Evolutionary conservation across 2,797 vertebrate species (phyloP).

Genomic region (Siniperca obscura): DNA sequence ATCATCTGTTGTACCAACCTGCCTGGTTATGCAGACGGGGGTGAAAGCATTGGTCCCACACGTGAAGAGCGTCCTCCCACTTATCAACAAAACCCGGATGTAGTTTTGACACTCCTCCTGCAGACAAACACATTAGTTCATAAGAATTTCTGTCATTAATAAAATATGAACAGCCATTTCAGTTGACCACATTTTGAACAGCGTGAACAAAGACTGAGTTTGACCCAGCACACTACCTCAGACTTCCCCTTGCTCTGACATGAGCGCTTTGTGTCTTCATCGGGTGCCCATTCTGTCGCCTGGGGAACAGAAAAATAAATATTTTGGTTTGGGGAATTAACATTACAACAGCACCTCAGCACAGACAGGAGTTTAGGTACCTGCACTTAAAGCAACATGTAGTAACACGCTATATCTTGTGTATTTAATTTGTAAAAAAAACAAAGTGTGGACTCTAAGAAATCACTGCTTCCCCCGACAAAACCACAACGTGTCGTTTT

Average conservation of each 20-base stretch:
- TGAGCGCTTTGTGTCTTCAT: slow-evolving; percentile 91
- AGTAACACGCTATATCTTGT: background rate
- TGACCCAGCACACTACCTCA: slow-evolving; percentile 81
- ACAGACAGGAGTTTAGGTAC: background rate
- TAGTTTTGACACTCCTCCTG: slow-evolving; percentile 99
- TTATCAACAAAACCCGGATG: slow-evolving; percentile 92
- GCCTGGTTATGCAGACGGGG: slow-evolving; percentile 92
- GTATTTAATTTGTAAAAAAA: too few species aligned
- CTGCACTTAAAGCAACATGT: background rate
- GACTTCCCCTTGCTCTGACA: slow-evolving; percentile 98
- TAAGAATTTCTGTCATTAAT: background rate
- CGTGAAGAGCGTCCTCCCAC: slow-evolving; percentile 88
- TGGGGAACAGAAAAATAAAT: slow-evolving; percentile 64
- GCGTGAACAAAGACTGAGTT: background rate
- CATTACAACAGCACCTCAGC: background rate
- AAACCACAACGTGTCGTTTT: background rate
- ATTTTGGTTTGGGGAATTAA: background rate
- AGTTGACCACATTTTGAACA: background rate
- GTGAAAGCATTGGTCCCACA: slow-evolving; percentile 96
- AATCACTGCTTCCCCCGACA: background rate
- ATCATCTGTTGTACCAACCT: slow-evolving; percentile 78
- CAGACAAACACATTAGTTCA: slow-evolving; percentile 14
- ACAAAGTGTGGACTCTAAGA: too few species aligned
- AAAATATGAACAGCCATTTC: background rate
- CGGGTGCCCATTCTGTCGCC: slow-evolving; percentile 92